A percentile compares a stretch with the other conserved stretches of the same genome.
Conservation (phyloP, 2,797 vertebrate genomes). For the Catharus ustulatus region DNA sequence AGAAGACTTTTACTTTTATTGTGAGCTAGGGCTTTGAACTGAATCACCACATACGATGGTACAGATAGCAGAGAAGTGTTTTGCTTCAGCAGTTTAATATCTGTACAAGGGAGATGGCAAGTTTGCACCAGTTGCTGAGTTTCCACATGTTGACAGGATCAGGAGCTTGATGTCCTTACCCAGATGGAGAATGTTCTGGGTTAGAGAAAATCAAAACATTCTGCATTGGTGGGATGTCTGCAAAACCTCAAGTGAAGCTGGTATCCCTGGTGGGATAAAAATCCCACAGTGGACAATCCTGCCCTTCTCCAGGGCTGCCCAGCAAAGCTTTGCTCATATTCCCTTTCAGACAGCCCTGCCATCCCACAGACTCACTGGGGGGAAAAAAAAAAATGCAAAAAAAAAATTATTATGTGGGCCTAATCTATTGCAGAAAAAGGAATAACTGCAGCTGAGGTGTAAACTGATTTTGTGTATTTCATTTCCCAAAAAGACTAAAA, state of each 20-base stretch:
- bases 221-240: background rate
- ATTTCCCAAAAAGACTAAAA: background rate
- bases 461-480: background rate
- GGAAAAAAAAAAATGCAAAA: background rate
- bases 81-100: background rate
- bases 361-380: background rate
- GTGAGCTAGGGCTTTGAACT: background rate
- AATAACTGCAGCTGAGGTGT: background rate
- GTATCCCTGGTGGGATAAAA: background rate
- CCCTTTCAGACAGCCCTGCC: background rate
- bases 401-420: background rate
- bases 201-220: background rate
- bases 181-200: background rate
- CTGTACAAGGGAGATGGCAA: background rate
- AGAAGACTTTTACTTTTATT: background rate
- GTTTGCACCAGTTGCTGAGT: background rate
- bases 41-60: background rate
- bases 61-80: background rate
- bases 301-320: background rate
- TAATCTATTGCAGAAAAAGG: background rate
- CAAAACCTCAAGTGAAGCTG: background rate
- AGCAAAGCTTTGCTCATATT: background rate
- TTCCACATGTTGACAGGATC: background rate
- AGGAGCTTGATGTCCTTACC: background rate
- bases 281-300: background rate